Conservation (phyloP, 2,113 vertebrate species). For the Alces alces region DNA sequence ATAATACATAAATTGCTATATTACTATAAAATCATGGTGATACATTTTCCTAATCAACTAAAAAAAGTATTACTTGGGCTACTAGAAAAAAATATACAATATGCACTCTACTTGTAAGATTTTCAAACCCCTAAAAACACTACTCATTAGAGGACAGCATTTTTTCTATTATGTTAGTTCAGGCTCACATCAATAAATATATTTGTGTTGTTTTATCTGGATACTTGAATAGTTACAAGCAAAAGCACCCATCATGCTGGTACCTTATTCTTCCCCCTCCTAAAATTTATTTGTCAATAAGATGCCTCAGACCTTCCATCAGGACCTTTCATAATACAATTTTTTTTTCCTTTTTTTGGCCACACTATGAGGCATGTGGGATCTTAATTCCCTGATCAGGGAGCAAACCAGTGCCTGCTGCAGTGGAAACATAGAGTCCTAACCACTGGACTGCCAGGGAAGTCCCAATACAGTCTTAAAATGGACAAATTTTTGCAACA, state of each 20-base stretch:
- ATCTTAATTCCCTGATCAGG: background rate
- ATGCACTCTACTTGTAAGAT: background rate
- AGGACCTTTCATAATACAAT: background rate
- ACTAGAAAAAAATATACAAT: background rate
- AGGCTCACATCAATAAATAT: background rate
- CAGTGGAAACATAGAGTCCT: background rate
- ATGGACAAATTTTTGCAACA: background rate
- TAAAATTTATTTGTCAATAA: background rate
- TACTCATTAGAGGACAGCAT: background rate
- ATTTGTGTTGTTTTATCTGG: background rate
- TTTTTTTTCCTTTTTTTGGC: background rate
- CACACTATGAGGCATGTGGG: background rate
- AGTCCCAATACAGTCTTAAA: background rate
- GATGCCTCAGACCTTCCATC: background rate
- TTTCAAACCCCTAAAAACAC: background rate
- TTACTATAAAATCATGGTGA: background rate
- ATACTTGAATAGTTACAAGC: background rate
- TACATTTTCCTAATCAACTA: background rate
- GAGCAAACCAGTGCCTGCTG: background rate
- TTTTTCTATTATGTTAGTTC: background rate
- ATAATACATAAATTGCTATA: background rate
- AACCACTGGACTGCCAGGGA: background rate
- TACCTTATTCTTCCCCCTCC: background rate
- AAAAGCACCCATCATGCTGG: background rate
- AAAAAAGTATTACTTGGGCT: background rate